Percentiles rank a stretch among this genome's conserved stretches.
Evolutionary conservation across 2,888 invertebrate species (phyloP).

Genomic region (Hyposoter dolosus): DNA sequence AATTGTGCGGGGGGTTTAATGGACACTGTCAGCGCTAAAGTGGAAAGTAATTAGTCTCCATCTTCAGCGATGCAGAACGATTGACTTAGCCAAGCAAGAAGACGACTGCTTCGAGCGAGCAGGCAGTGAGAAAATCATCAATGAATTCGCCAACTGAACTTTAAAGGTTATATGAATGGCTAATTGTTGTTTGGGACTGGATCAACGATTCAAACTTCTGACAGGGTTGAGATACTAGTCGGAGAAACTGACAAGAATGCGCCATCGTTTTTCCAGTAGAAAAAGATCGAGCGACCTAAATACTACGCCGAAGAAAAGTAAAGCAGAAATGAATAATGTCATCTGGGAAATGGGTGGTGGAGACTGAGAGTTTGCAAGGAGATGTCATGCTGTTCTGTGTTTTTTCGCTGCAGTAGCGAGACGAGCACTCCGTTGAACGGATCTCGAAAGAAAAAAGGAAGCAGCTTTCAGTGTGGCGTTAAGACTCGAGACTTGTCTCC

Average conservation of each 20-base stretch:
- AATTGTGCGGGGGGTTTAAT: background rate
- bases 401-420: background rate
- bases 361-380: background rate
- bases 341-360: background rate
- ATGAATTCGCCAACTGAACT: background rate
- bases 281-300: background rate
- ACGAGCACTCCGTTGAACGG: background rate
- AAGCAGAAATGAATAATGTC: conserved; percentile 4
- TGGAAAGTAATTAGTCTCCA: no score
- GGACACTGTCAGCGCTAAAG: background rate
- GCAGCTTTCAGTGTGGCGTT: background rate
- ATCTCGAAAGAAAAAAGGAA: background rate
- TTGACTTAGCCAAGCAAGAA: background rate
- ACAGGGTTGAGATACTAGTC: background rate
- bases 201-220: background rate
- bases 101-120: no score
- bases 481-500: background rate
- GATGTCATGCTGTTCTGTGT: background rate
- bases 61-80: background rate
- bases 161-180: background rate
- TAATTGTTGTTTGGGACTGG: background rate
- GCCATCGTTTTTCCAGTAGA: background rate
- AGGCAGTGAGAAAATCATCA: background rate
- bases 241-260: background rate
- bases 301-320: background rate